Conservation (phyloP, 2,888 invertebrate genomes). For the Atherix ibis region DNA sequence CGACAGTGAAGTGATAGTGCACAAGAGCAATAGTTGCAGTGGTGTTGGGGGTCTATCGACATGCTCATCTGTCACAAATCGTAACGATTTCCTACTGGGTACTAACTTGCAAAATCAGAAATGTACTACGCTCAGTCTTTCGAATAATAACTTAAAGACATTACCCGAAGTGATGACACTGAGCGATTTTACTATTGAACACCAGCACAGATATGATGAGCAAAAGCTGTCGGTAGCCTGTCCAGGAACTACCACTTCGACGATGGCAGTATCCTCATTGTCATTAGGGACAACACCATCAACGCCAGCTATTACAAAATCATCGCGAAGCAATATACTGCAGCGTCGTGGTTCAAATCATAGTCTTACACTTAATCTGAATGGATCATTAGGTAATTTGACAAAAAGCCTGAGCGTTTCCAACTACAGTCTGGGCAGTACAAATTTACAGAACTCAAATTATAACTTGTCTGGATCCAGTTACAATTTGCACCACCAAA, state of each 20-base stretch:
- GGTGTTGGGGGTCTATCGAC: conserved; percentile 2
- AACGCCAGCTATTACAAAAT: conserved; percentile 14
- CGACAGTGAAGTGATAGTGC: background rate
- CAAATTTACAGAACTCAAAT: conserved; percentile 26
- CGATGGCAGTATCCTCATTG: conserved; percentile 11
- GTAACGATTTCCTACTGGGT: conserved; percentile 23
- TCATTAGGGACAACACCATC: conserved; percentile 20
- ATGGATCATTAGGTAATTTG: conserved; percentile 36
- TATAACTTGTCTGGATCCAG: conserved; percentile 25
- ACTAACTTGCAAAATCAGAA: conserved; percentile 45
- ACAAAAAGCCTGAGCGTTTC: conserved; percentile 36
- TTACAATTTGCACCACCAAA: conserved; percentile 10
- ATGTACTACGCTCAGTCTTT: conserved; percentile 42
- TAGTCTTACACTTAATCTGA: conserved; percentile 39
- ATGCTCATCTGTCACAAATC: conserved; percentile 5
- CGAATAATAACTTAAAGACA: conserved; percentile 55
- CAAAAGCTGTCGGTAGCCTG: conserved; percentile 6
- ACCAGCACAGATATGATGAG: conserved; percentile 1
- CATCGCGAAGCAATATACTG: conserved; percentile 28
- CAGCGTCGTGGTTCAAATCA: conserved; percentile 46
- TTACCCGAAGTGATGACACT: conserved; percentile 54
- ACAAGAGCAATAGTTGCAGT: background rate
- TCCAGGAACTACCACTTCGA: conserved; percentile 4
- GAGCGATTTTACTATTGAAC: conserved; percentile 38
- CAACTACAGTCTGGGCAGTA: conserved; percentile 22